phyloP scores from a whole-genome alignment of 2,888 invertebrate genomes.

The Aporophyla lueneburgensis region DNA sequence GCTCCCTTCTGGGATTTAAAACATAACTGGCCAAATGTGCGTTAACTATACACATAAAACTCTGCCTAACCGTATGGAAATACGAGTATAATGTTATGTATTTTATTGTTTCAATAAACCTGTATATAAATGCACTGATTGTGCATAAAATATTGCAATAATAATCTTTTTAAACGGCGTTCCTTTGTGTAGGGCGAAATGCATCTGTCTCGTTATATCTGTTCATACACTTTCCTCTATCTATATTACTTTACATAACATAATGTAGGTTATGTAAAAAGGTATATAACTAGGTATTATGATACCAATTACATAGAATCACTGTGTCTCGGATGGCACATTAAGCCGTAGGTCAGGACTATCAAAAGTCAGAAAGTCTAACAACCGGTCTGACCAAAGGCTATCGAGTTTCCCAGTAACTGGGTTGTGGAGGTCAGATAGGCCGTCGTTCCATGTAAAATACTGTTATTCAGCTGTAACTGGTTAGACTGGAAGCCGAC shows the following conservation, averaged over 20 bases:
- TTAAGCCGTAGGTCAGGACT: neutral
- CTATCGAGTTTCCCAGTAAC: neutral
- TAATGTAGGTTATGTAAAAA: constrained; percentile 10
- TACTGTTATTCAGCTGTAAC: neutral
- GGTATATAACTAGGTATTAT: neutral
- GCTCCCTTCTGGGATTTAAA: neutral
- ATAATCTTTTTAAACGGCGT: neutral
- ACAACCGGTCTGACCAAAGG: neutral
- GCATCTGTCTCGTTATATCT: neutral
- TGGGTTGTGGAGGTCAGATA: neutral
- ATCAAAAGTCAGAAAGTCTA: neutral
- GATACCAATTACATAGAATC: constrained; percentile 3
- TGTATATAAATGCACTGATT: neutral
- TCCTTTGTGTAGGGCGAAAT: neutral
- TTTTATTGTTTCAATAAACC: neutral
- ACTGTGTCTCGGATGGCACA: neutral
- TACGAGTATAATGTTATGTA: neutral
- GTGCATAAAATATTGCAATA: neutral
- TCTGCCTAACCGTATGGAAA: neutral
- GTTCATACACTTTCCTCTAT: neutral
- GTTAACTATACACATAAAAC: neutral
- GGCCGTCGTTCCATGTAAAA: neutral
- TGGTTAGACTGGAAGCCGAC: neutral
- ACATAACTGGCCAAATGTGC: neutral
- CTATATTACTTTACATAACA: neutral